A percentile compares a stretch with the other conserved stretches of the same genome.
phyloP scores from a whole-genome alignment of 2,888 invertebrate genomes.

The Xestia sexstrigata region DNA sequence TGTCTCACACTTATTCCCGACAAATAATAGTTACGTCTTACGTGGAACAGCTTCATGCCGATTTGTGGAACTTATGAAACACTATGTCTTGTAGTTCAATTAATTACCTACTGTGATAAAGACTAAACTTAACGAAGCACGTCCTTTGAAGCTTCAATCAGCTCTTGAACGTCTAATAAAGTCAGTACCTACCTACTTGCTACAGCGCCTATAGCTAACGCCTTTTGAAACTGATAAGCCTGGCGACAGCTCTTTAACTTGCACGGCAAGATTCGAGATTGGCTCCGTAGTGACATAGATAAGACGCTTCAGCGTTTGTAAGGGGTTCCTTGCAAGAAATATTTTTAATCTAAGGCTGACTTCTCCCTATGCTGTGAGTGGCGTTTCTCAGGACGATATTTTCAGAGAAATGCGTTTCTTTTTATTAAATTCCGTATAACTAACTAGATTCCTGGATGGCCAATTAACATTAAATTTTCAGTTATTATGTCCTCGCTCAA shows the following conservation, averaged over 20 bases:
- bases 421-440: neutral
- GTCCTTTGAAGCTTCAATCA: constrained; percentile 18
- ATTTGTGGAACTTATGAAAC: too few species aligned
- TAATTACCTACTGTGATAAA: neutral
- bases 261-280: constrained; percentile 41
- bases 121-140: neutral
- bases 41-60: too few species aligned
- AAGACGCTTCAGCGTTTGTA: constrained; percentile 20
- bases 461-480: too few species aligned
- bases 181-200: neutral
- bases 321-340: constrained; percentile 10
- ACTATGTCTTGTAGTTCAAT: too few species aligned
- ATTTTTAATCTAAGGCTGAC: constrained; percentile 18
- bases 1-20: too few species aligned
- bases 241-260: constrained; percentile 23
- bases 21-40: too few species aligned
- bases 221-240: constrained; percentile 42
- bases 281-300: constrained; percentile 31
- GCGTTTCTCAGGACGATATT: neutral
- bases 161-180: constrained; percentile 24
- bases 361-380: neutral
- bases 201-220: neutral
- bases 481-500: too few species aligned
- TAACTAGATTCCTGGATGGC: neutral
- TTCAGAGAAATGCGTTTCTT: neutral